A percentile compares a stretch with the other conserved stretches of the same genome.
Conservation (phyloP, 2,888 invertebrate species). For the Parochlus steinenii region DNA sequence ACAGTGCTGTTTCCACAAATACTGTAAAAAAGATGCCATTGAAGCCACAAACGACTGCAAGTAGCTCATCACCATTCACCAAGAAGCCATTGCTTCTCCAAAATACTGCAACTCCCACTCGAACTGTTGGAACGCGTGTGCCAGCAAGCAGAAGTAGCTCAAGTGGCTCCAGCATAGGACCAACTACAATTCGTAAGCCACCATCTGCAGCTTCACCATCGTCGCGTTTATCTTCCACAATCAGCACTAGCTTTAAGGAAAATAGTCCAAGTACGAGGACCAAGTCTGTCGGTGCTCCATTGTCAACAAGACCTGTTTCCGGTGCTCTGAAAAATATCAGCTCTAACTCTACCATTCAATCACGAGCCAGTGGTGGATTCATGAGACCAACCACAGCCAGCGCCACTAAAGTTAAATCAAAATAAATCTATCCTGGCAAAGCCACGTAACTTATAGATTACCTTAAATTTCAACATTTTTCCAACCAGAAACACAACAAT, state of each 20-base stretch:
- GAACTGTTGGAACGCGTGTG: too few species aligned
- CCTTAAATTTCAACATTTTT: too few species aligned
- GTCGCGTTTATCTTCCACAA: slow-evolving; percentile 14
- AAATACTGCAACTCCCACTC: slow-evolving; percentile 29
- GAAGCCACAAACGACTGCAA: slow-evolving; percentile 29
- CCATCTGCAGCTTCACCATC: slow-evolving; percentile 16
- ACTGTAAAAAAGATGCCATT: slow-evolving; percentile 58
- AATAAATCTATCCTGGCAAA: too few species aligned
- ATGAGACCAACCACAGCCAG: slow-evolving; percentile 82
- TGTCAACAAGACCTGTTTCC: slow-evolving; percentile 14
- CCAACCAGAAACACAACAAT: too few species aligned
- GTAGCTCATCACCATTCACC: slow-evolving; percentile 23
- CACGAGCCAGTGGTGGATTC: slow-evolving; percentile 40
- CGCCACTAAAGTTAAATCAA: slow-evolving; percentile 43
- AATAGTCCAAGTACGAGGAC: slow-evolving; percentile 20
- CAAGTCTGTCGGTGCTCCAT: slow-evolving; percentile 6
- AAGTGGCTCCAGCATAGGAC: slow-evolving; percentile 41
- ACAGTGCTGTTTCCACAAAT: slow-evolving; percentile 60
- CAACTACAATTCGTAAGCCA: slow-evolving; percentile 22
- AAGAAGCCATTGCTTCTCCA: slow-evolving; percentile 36
- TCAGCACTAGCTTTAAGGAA: slow-evolving; percentile 33
- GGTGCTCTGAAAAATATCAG: slow-evolving; percentile 14
- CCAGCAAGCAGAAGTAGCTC: slow-evolving; percentile 41
- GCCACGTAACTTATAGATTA: too few species aligned
- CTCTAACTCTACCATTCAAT: slow-evolving; percentile 19